A percentile compares a stretch with the other conserved stretches of the same genome.
Conservation (phyloP, 2,888 invertebrate species). For the Sinohyriopsis cumingii region DNA sequence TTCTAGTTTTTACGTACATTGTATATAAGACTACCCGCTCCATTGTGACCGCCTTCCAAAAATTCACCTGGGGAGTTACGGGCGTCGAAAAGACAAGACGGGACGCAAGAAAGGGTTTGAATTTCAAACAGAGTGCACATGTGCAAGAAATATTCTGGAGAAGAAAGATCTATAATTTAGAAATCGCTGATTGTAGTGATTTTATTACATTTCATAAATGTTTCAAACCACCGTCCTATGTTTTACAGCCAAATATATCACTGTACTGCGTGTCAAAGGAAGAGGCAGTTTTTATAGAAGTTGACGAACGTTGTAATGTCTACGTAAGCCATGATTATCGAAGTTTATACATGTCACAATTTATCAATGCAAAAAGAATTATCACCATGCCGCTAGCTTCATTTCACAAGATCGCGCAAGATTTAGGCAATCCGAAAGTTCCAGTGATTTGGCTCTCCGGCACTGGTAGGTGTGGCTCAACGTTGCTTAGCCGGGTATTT, state of each 20-base stretch:
- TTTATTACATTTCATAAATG: constrained; percentile 61
- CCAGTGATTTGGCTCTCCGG: constrained; percentile 58
- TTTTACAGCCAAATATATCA: constrained; percentile 58
- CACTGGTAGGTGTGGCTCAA: constrained; percentile 61
- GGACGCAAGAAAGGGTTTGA: constrained; percentile 55
- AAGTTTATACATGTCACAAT: constrained; percentile 57
- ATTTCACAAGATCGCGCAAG: constrained; percentile 63
- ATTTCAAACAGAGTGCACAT: constrained; percentile 63
- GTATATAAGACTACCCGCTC: constrained; percentile 54
- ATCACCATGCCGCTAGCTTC: constrained; percentile 64
- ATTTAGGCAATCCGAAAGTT: constrained; percentile 60
- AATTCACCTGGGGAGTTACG: constrained; percentile 62
- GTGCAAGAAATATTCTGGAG: constrained; percentile 62
- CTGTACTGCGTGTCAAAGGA: constrained; percentile 60
- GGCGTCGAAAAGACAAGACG: constrained; percentile 59
- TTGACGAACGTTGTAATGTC: constrained; percentile 47
- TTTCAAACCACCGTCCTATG: constrained; percentile 61
- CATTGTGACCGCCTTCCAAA: constrained; percentile 57
- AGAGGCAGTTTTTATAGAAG: constrained; percentile 62
- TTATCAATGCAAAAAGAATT: constrained; percentile 51
- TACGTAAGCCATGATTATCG: constrained; percentile 36
- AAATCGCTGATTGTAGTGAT: constrained; percentile 56
- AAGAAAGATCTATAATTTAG: constrained; percentile 50
- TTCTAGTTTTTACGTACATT: constrained; percentile 52
- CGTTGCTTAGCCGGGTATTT: constrained; percentile 58